Evolutionary conservation across 2,797 vertebrate genomes (phyloP).

Genomic region (Melanotaenia parkinsoni): DNA sequence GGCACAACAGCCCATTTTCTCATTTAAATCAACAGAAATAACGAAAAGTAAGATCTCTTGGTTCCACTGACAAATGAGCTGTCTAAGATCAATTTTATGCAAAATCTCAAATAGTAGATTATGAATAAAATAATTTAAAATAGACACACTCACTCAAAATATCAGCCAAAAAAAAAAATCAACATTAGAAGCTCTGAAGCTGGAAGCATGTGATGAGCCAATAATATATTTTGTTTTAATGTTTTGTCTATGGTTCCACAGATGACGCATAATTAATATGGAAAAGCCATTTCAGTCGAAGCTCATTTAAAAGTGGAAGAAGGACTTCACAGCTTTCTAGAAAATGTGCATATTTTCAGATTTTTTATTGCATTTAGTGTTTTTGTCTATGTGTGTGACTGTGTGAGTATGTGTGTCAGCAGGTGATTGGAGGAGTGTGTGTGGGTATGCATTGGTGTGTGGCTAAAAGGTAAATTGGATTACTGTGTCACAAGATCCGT

Average conservation of each 20-base stretch:
- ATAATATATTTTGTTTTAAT: neutral
- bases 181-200: neutral
- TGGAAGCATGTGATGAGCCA: neutral
- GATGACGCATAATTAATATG: constrained; percentile 14
- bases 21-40: neutral
- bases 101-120: too few species aligned
- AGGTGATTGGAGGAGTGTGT: constrained; percentile 40
- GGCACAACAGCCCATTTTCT: constrained; percentile 1
- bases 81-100: too few species aligned
- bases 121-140: too few species aligned
- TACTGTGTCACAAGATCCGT: constrained; percentile 77
- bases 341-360: constrained; percentile 21
- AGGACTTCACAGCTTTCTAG: constrained; percentile 20
- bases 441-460: constrained; percentile 52
- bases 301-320: constrained; percentile 1
- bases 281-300: neutral
- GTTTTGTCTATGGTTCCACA: neutral
- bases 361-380: constrained; percentile 3
- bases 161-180: too few species aligned
- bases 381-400: constrained; percentile 1
- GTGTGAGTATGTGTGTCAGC: constrained; percentile 7
- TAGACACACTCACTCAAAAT: too few species aligned
- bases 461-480: constrained; percentile 80
- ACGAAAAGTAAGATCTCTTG: neutral
- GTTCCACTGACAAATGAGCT: neutral